These are phyloP conservation scores for Xerus rutilus DNA, from an alignment of 2,797 vertebrate species.

Conservation along the genomic window DNA sequence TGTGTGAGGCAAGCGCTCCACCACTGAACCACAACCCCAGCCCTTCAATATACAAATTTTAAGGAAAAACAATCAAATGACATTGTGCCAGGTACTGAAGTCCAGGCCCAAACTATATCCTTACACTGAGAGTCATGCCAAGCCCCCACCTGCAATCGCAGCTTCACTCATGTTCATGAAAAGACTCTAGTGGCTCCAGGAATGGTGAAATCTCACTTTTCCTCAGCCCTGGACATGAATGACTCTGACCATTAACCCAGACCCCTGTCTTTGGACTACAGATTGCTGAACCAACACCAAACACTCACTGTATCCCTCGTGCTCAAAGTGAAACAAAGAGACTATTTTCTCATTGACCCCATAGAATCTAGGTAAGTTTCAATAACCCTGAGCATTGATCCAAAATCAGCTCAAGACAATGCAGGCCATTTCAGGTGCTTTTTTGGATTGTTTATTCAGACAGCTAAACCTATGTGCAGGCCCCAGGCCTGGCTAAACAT, in stretches of 20 bases:
- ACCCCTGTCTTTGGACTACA: not conserved
- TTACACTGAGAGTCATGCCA: not conserved
- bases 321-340: not conserved
- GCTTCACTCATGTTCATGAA: not conserved
- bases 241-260: not conserved
- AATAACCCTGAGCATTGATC: not conserved
- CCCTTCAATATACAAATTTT: not conserved
- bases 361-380: not conserved
- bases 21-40: no score
- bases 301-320: not conserved
- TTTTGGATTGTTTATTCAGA: conserved; percentile 56
- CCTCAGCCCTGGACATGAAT: not conserved
- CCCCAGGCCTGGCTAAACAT: not conserved
- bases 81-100: fast-evolving
- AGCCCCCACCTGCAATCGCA: no score
- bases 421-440: not conserved
- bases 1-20: no score
- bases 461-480: not conserved
- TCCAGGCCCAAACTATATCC: no score
- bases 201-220: not conserved
- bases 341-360: not conserved
- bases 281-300: not conserved
- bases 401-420: not conserved
- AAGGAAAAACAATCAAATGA: not conserved
- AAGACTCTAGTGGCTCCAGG: not conserved